Percentiles rank a stretch among this genome's conserved stretches.
Conservation (phyloP, 1,140 invertebrate species). For the Zaprionus ornatus region DNA sequence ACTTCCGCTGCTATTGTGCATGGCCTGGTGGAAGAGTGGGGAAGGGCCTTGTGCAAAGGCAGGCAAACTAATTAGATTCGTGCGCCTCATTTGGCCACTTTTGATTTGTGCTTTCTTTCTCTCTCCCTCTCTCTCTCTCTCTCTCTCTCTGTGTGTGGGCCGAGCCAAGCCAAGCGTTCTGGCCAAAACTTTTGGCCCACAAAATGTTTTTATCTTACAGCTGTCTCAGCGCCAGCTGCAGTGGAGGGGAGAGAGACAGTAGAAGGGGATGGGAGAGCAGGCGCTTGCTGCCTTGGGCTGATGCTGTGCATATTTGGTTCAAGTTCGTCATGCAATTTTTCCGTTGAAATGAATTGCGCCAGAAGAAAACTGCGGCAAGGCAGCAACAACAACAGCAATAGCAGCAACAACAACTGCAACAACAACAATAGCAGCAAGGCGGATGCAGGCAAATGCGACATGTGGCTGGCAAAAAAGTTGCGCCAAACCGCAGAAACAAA, state of each 20-base stretch:
- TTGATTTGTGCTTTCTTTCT: conserved; percentile 58
- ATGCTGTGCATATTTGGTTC: conserved; percentile 71
- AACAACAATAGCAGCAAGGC: neutral
- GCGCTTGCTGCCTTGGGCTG: neutral
- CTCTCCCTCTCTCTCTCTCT: neutral
- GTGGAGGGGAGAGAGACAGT: neutral
- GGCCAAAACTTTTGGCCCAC: conserved; percentile 36
- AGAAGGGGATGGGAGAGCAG: neutral
- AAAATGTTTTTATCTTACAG: conserved; percentile 46
- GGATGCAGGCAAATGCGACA: conserved; percentile 74
- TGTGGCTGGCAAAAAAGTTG: conserved; percentile 68
- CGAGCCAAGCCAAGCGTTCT: conserved; percentile 14
- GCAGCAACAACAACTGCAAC: conserved; percentile 21
- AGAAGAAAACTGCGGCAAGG: conserved; percentile 64
- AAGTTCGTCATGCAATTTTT: conserved; percentile 66
- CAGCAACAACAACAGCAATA: conserved; percentile 46
- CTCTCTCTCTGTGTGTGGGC: neutral
- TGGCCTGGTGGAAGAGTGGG: too few relatives aligned
- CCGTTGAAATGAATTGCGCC: conserved; percentile 62
- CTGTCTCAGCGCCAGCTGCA: conserved; percentile 30
- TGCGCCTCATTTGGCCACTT: conserved; percentile 74
- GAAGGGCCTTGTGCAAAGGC: too few relatives aligned
- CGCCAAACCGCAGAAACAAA: conserved; percentile 79
- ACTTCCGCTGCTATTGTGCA: conserved; percentile 68
- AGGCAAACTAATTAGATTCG: conserved; percentile 79